Base-by-base conservation (phyloP, 2,113 vertebrate species). In the Limanda limanda region DNA sequence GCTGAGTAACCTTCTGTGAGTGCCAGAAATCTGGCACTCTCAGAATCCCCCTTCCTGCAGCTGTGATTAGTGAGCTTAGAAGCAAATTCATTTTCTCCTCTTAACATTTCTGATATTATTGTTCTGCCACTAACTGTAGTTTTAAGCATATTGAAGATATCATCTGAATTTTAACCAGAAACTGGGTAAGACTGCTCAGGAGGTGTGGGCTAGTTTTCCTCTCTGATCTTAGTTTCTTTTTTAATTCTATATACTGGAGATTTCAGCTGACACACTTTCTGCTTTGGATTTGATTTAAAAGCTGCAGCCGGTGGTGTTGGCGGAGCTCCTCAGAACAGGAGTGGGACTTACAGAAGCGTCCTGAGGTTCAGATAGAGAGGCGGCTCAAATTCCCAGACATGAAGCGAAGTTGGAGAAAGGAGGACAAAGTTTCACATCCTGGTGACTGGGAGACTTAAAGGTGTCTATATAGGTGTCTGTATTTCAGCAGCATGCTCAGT, bases 271-370 rank as follows among this genome's bases (percentile, higher is more conserved):
- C 74, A 87, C 71, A 71, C 73, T 76, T 82, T 72, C 15, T 9
- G 60, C 73, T 74, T 27, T 23, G 66, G 78, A 61, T 79, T 82
- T 82, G 56, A 76, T 81, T 78, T 59, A 69, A 84, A 86, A 78
- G 40, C 80, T 79, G 75, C 73, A 80, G 73, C 56, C 62, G 11
- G 27, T 27, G 70, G 55, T 61, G 64, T 59, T 60, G 66, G 59
- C 10, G 1, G 23, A 35, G 69, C 61, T 78, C 23, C 47, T 59
- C 40, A 54, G 63, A 74, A 71, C 63, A 72, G 54, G 60, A 20
- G 74, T 15, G 57, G 20, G 51, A 54, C 51, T 54, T 54, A n/a
- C 40, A 76, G 52, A 67, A 55, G 54, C 71, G 67, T 61, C 75
- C 52, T 14, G 63, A 63, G 78, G 66, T 81, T 72, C 55, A 76